Conservation (phyloP, 2,888 invertebrate species). For the Drosophila subquinaria region DNA sequence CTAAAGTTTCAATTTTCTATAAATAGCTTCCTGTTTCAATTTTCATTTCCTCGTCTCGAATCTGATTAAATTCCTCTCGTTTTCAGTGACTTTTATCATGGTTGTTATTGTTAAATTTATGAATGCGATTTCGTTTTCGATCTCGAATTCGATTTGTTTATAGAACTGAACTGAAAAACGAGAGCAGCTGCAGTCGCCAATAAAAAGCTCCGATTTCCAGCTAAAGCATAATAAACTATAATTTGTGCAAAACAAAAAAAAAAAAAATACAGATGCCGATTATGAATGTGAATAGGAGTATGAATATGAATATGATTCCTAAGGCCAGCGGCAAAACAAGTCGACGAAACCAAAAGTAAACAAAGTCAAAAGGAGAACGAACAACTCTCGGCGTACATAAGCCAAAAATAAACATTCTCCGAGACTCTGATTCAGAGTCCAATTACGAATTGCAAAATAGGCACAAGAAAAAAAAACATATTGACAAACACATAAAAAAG, state of each 20-base stretch:
- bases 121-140: slow-evolving; percentile 16
- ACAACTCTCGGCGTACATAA: slow-evolving; percentile 22
- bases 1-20: background rate
- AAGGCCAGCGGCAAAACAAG: slow-evolving; percentile 17
- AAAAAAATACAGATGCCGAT: slow-evolving; percentile 33
- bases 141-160: slow-evolving; percentile 43
- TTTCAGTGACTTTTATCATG: slow-evolving; percentile 2
- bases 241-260: slow-evolving; percentile 50
- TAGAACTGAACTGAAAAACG: slow-evolving; percentile 17
- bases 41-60: slow-evolving; percentile 10
- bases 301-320: slow-evolving; percentile 19
- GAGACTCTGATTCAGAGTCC: slow-evolving; percentile 52
- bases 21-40: slow-evolving; percentile 1
- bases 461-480: slow-evolving; percentile 20
- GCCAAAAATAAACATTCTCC: slow-evolving; percentile 69
- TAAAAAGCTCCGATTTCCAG: slow-evolving; percentile 60
- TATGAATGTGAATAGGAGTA: slow-evolving; percentile 12
- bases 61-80: background rate
- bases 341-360: slow-evolving; percentile 68
- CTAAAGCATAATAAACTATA: slow-evolving; percentile 66
- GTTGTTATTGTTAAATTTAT: slow-evolving; percentile 10
- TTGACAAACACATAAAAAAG: slow-evolving; percentile 11
- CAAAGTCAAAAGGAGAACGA: slow-evolving; percentile 39
- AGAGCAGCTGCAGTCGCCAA: slow-evolving; percentile 11
- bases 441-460: slow-evolving; percentile 66